These are phyloP conservation scores for Setophaga petechia DNA, from an alignment of 2,113 vertebrate species.

Conservation along the genomic window DNA sequence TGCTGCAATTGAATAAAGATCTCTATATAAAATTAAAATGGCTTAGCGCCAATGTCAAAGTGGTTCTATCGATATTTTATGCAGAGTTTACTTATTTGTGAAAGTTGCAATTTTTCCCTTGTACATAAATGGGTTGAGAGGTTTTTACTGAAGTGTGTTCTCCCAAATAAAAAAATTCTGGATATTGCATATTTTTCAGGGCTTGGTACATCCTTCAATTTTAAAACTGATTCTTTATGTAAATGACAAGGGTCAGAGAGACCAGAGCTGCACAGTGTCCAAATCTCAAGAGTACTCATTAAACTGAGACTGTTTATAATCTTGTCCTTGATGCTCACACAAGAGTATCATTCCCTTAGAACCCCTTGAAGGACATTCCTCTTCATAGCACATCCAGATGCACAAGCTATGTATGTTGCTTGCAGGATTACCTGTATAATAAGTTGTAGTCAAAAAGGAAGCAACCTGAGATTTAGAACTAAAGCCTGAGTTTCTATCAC, in stretches of 20 bases:
- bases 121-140: neutral
- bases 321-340: neutral
- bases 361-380: neutral
- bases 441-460: neutral
- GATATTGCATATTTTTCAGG: neutral
- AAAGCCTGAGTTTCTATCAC: neutral
- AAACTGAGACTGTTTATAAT: conserved; percentile 27
- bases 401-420: neutral
- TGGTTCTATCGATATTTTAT: neutral
- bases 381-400: neutral
- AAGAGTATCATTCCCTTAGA: neutral
- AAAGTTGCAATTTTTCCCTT: neutral
- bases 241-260: neutral
- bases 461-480: neutral
- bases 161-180: neutral
- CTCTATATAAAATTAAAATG: conserved; percentile 26
- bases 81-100: neutral
- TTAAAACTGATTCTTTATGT: conserved; percentile 21
- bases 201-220: neutral
- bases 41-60: neutral
- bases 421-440: neutral
- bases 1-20: neutral
- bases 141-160: neutral
- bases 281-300: conserved; percentile 51
- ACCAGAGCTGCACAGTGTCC: neutral